These are phyloP conservation scores for Machimus atricapillus DNA, from an alignment of 2,888 invertebrate species.

Conservation along the genomic window DNA sequence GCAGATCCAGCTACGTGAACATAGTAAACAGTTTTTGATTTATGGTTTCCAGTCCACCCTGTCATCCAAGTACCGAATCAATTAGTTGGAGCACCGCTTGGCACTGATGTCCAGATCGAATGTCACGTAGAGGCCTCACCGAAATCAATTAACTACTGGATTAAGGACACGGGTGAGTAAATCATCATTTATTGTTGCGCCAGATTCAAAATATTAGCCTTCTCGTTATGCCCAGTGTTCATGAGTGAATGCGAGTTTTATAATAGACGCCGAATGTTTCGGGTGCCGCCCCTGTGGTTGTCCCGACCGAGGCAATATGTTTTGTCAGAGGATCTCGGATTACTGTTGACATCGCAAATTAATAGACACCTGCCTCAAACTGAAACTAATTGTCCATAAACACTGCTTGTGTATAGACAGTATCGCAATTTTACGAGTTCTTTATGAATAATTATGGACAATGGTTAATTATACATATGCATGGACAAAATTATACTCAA, in stretches of 20 bases:
- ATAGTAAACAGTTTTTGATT: constrained; percentile 53
- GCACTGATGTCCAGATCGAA: constrained; percentile 85
- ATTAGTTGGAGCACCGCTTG: constrained; percentile 86
- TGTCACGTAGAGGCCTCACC: constrained; percentile 91
- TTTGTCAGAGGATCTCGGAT: background rate
- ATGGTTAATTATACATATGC: background rate
- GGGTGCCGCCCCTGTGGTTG: background rate
- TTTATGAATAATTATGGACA: background rate
- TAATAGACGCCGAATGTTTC: background rate
- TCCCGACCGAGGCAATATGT: background rate
- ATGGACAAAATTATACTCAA: background rate
- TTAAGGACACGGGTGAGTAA: constrained; percentile 80
- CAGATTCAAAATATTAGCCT: constrained; percentile 40
- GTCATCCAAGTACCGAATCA: constrained; percentile 92
- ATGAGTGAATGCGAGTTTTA: background rate
- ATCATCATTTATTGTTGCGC: constrained; percentile 44
- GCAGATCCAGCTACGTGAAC: constrained; percentile 42
- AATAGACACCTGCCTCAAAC: background rate
- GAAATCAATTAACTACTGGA: constrained; percentile 91
- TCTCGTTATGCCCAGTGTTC: background rate
- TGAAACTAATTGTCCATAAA: constrained; percentile 3
- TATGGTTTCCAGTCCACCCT: constrained; percentile 76
- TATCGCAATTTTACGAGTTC: background rate
- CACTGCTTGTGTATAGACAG: background rate
- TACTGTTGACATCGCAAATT: background rate